A percentile compares a stretch with the other conserved stretches of the same genome.
phyloP scores from a whole-genome alignment of 53 echinoderm and acorn worm genomes.

The Paracentrotus lividus region DNA sequence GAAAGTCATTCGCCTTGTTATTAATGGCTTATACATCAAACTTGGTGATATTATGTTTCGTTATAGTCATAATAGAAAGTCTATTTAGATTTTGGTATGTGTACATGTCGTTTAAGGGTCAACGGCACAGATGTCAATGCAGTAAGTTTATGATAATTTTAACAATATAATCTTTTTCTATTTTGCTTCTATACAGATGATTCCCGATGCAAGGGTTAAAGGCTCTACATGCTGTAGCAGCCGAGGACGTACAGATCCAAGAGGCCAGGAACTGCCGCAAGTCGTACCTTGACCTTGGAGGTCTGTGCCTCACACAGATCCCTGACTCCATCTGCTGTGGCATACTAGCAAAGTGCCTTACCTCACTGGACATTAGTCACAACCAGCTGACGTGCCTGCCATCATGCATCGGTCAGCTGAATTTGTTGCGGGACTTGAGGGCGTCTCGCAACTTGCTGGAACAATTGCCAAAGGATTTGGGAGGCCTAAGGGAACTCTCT shows the following conservation, averaged over 20 bases:
- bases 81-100: too few relatives aligned
- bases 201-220: constrained; percentile 81
- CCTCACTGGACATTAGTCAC: constrained; percentile 84
- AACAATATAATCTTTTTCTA: too few relatives aligned
- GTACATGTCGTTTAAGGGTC: too few relatives aligned
- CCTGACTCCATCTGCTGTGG: constrained; percentile 69
- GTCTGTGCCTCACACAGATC: constrained; percentile 69
- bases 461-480: constrained; percentile 77
- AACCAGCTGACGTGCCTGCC: constrained; percentile 85
- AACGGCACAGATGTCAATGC: too few relatives aligned
- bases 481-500: constrained; percentile 69
- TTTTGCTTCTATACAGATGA: constrained; percentile 65
- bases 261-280: constrained; percentile 67
- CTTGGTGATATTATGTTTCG: too few relatives aligned
- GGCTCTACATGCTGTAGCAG: constrained; percentile 80
- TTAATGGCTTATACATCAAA: too few relatives aligned
- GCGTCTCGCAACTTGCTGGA: constrained; percentile 79
- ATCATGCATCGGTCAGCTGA: constrained; percentile 72
- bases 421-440: constrained; percentile 66
- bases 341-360: constrained; percentile 61
- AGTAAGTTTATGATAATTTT: too few relatives aligned
- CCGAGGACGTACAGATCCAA: constrained; percentile 80
- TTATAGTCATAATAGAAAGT: too few relatives aligned
- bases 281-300: constrained; percentile 79
- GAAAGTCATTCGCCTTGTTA: too few relatives aligned